Evolutionary conservation across 2,888 invertebrate genomes (phyloP).

Genomic region (Microchrysa polita): DNA sequence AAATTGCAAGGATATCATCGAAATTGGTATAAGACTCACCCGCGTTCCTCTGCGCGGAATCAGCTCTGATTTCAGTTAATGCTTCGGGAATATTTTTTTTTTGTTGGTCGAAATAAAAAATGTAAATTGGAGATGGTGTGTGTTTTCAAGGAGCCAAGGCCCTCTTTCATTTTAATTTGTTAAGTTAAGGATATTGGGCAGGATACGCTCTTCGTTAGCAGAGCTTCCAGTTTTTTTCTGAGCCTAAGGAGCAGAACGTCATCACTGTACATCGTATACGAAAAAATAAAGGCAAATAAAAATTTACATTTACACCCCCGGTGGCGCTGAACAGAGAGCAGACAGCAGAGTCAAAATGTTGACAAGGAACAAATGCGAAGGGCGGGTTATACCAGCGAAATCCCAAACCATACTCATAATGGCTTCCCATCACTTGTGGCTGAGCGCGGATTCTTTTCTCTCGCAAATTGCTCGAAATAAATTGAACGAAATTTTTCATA

Average conservation of each 20-base stretch:
- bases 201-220: not conserved
- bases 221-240: not conserved
- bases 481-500: conserved; percentile 44
- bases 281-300: conserved; percentile 39
- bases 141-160: conserved; percentile 12
- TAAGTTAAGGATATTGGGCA: too few relatives aligned
- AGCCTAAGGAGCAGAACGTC: not conserved
- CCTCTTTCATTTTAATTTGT: conserved; percentile 14
- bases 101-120: too few relatives aligned
- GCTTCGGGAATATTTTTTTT: not conserved
- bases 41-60: too few relatives aligned
- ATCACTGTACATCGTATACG: too few relatives aligned
- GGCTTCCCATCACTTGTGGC: conserved; percentile 17
- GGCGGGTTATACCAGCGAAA: not conserved
- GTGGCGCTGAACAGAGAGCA: not conserved
- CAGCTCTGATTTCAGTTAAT: not conserved
- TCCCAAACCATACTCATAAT: not conserved
- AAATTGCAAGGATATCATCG: not conserved
- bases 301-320: conserved; percentile 27
- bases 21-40: not conserved
- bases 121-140: conserved; percentile 36
- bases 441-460: conserved; percentile 16
- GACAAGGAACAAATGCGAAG: too few relatives aligned
- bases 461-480: conserved; percentile 36
- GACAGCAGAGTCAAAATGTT: not conserved